These are phyloP conservation scores for Eupithecia abbreviata DNA, from an alignment of 2,888 invertebrate species.

Conservation along the genomic window DNA sequence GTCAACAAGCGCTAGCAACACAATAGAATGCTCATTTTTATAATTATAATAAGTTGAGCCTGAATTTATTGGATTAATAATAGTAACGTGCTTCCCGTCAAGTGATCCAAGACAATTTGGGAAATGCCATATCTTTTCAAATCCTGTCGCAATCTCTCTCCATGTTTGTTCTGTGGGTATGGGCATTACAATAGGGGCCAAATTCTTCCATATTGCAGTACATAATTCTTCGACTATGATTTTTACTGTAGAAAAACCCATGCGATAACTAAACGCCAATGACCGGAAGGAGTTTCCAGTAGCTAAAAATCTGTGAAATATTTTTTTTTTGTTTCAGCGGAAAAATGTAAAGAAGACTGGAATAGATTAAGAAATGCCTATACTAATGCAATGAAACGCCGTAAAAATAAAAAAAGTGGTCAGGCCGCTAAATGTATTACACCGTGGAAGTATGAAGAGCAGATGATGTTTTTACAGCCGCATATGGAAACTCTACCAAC, in stretches of 20 bases:
- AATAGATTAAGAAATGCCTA: too few relatives aligned
- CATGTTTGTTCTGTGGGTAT: slow-evolving; percentile 24
- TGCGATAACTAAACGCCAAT: slow-evolving; percentile 48
- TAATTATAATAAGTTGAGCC: slow-evolving; percentile 44
- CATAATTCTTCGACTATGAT: slow-evolving; percentile 51
- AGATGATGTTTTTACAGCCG: too few relatives aligned
- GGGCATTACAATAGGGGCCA: slow-evolving; percentile 28
- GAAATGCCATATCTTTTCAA: slow-evolving; percentile 30
- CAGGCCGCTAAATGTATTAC: too few relatives aligned
- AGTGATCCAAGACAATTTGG: slow-evolving; percentile 23
- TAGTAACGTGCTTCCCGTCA: slow-evolving; percentile 16
- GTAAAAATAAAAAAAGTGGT: too few relatives aligned
- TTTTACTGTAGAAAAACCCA: slow-evolving; percentile 47
- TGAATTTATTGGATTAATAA: slow-evolving; percentile 37
- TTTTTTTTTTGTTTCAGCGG: too few relatives aligned
- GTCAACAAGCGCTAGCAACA: slow-evolving; percentile 44
- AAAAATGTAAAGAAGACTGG: too few relatives aligned
- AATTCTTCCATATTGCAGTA: slow-evolving; percentile 48
- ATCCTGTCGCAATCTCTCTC: slow-evolving; percentile 27
- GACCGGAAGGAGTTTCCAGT: slow-evolving; percentile 47
- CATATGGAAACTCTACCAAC: too few relatives aligned
- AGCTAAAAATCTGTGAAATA: slow-evolving; percentile 45
- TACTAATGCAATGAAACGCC: too few relatives aligned
- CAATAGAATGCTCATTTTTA: slow-evolving; percentile 43
- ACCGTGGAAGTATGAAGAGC: too few relatives aligned